phyloP scores from a whole-genome alignment of 2,797 vertebrate species.

The Helicolenus hilgendorfi region DNA sequence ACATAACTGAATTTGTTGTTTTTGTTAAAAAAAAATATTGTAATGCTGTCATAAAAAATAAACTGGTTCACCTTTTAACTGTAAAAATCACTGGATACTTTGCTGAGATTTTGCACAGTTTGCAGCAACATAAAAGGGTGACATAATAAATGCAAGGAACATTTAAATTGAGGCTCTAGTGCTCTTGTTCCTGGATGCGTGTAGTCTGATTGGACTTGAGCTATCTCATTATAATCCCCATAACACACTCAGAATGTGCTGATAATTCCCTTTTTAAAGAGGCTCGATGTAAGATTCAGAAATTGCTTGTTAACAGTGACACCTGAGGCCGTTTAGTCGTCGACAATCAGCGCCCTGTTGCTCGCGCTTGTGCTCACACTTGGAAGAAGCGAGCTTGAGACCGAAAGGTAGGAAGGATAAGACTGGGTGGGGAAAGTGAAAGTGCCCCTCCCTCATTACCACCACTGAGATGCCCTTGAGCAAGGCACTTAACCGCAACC shows the following conservation, averaged over 20 bases:
- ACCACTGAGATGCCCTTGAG: no score
- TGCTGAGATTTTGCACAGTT: neutral
- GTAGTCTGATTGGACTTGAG: slow-evolving; percentile 9
- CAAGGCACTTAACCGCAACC: no score
- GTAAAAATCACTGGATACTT: neutral
- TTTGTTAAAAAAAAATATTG: neutral
- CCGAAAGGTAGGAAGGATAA: no score
- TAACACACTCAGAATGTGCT: neutral
- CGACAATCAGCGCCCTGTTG: no score
- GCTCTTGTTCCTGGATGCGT: neutral
- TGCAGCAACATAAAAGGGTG: slow-evolving; percentile 1
- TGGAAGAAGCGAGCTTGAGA: no score
- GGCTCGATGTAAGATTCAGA: neutral
- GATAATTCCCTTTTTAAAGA: neutral
- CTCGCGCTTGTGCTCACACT: no score
- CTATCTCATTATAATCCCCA: slow-evolving; percentile 3
- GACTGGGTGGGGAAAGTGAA: no score
- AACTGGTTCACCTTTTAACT: neutral
- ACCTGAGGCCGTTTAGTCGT: no score
- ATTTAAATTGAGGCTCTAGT: slow-evolving; percentile 22
- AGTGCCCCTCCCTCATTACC: no score
- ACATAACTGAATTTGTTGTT: neutral
- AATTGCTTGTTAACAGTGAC: neutral
- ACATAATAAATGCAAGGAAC: neutral
- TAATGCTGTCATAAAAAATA: neutral